Percentiles rank a stretch among this genome's conserved stretches.
Conservation (phyloP, 2,113 vertebrate species). For the Zosterops hypoxanthus region DNA sequence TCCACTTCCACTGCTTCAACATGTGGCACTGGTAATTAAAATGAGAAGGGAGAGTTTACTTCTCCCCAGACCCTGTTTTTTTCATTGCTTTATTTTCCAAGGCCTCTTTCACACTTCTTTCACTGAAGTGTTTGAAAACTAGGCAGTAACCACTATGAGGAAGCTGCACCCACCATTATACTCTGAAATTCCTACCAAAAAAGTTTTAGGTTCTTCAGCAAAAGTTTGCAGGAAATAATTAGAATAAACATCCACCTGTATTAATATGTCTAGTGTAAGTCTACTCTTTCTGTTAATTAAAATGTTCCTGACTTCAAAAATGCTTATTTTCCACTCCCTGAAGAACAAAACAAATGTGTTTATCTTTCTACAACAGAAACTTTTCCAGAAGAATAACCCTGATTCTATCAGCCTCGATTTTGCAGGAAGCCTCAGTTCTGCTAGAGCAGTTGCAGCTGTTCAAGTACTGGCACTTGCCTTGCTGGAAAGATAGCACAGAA, state of each 20-base stretch:
- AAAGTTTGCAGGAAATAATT: neutral
- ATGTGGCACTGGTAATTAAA: neutral
- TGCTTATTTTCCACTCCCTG: neutral
- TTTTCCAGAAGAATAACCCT: neutral
- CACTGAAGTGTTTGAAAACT: neutral
- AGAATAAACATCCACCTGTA: neutral
- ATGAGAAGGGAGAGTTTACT: neutral
- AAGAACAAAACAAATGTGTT: neutral
- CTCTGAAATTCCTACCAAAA: neutral
- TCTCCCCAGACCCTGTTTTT: neutral
- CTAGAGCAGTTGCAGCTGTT: neutral
- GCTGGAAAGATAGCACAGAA: neutral
- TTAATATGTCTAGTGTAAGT: neutral
- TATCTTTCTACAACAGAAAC: neutral
- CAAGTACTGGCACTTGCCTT: neutral
- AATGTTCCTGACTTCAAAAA: neutral
- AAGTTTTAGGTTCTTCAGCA: neutral
- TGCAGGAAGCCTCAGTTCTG: neutral
- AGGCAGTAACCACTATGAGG: neutral
- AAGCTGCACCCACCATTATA: neutral
- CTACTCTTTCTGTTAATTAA: neutral
- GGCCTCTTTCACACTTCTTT: neutral
- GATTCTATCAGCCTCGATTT: neutral
- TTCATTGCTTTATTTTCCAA: neutral
- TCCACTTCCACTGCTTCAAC: neutral